Evolutionary conservation across 2,797 vertebrate species (phyloP), one percentile per base, ranked within the genome.

Genomic region (Morelia viridis): DNA sequence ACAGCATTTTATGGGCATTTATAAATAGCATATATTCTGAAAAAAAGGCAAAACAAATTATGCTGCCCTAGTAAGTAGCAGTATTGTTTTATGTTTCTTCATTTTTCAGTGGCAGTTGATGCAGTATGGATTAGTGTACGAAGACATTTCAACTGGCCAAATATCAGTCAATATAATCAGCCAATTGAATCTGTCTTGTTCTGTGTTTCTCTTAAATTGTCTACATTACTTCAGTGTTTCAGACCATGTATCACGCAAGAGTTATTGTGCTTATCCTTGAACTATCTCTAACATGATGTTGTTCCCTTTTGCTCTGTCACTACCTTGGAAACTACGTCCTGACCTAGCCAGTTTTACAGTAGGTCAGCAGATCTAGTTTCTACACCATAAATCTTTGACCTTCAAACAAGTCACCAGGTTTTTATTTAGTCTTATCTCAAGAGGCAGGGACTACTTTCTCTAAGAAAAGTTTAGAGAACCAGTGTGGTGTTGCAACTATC

Each of bases 321-420:
- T 89, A 28, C 80, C 61, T 92, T 89, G 53, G 87, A 35, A 89
- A 58, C 11, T 65, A 53, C 65, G 83, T n/a, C 76, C 61, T 85
- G 87, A 28, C 61, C 80, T 83, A 88, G 68, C 86, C 80, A 88
- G 86, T 88, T 88, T 50, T 64, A 64, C 46, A 89, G 4, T 22
- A 41, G 83, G 76, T 80, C 50, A 89, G 60, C 50, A 41, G 58
- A 57, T 83, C 60, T 88, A 13, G 31, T 92, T 89, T 65, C 24
- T 85, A 89, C 9, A 53, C 76, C 31, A 65, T 15, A 35, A 65
- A 57, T 68, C 60, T 89, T 4, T 85, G 87, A 92, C 61, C 87
- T 92, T 65, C 80, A 92, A 46, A 65, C 31, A 68, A 92, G 76
- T 57, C 61, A 58, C 61, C 22, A 68, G 61, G 61, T 35, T 92